Evolutionary conservation across 1,140 invertebrate species (phyloP).

Genomic region (Panagrolaimus sp.): DNA sequence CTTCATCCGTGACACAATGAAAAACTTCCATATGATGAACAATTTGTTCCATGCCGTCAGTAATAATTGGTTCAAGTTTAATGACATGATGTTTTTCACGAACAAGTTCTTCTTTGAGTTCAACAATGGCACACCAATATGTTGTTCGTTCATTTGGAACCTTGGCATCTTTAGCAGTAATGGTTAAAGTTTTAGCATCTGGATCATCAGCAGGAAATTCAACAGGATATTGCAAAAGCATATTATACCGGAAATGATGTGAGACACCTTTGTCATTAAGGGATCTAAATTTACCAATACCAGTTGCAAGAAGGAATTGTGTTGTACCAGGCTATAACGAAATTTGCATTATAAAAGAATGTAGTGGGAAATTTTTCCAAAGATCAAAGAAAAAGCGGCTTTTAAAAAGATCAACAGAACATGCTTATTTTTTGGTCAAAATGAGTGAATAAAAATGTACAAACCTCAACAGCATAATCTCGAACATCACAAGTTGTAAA

Average conservation of each 20-base stretch:
- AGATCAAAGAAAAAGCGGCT: too few species aligned
- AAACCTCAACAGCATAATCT: constrained; percentile 76
- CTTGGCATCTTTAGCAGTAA: constrained; percentile 64
- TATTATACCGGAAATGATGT: constrained; percentile 31
- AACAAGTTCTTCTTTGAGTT: constrained; percentile 67
- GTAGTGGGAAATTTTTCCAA: too few species aligned
- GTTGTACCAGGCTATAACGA: constrained; percentile 40
- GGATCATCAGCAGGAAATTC: constrained; percentile 16
- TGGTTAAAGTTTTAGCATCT: constrained; percentile 30
- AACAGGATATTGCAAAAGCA: constrained; percentile 23
- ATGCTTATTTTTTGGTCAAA: too few species aligned
- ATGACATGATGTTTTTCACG: constrained; percentile 71
- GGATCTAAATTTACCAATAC: constrained; percentile 28
- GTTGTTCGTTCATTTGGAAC: constrained; percentile 83
- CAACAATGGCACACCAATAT: constrained; percentile 83
- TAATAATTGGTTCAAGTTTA: constrained; percentile 76
- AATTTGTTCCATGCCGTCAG: constrained; percentile 73
- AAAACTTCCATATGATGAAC: constrained; percentile 99
- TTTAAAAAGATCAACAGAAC: too few species aligned
- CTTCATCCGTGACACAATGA: constrained; percentile 76
- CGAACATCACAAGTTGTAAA: constrained; percentile 85
- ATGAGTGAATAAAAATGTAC: too few species aligned
- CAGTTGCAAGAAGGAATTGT: constrained; percentile 48
- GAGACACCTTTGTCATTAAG: constrained; percentile 23
- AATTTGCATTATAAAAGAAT: too few species aligned